These are phyloP conservation scores for Aleadryas rufinucha DNA, from an alignment of 2,113 vertebrate genomes.

Conservation along the genomic window DNA sequence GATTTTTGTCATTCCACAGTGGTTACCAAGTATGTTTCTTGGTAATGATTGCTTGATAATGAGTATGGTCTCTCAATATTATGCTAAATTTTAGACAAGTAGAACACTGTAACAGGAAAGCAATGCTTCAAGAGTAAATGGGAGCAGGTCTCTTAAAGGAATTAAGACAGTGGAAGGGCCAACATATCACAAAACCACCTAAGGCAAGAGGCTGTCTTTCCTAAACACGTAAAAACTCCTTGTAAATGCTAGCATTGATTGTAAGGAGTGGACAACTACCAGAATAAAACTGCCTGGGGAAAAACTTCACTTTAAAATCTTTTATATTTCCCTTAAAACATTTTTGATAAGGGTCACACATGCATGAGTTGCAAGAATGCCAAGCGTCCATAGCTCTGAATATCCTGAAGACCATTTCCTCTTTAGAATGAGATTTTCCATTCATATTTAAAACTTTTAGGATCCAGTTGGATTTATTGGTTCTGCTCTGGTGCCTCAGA, in stretches of 20 bases:
- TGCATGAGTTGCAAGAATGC: not conserved
- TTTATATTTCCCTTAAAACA: conserved; percentile 3
- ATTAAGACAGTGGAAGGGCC: not conserved
- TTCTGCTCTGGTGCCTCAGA: not conserved
- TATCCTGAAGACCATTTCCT: not conserved
- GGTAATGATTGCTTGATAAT: not conserved
- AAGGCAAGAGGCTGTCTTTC: not conserved
- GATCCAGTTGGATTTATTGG: not conserved
- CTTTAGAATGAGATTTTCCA: not conserved
- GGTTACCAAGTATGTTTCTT: not conserved
- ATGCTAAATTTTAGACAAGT: not conserved
- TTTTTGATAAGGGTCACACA: conserved; percentile 27
- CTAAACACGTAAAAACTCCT: conserved; percentile 1
- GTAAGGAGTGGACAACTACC: not conserved
- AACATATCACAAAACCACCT: not conserved
- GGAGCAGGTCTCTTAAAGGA: not conserved
- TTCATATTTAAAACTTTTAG: not conserved
- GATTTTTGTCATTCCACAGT: not conserved
- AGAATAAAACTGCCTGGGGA: conserved; percentile 13
- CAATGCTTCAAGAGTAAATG: not conserved
- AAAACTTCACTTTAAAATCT: conserved; percentile 11
- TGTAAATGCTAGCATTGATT: conserved; percentile 26
- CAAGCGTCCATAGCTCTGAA: not conserved
- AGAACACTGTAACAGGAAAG: not conserved
- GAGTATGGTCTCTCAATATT: not conserved